These are phyloP conservation scores for Embidobia sp. DNA, from an alignment of 2,888 invertebrate species.

Conservation along the genomic window DNA sequence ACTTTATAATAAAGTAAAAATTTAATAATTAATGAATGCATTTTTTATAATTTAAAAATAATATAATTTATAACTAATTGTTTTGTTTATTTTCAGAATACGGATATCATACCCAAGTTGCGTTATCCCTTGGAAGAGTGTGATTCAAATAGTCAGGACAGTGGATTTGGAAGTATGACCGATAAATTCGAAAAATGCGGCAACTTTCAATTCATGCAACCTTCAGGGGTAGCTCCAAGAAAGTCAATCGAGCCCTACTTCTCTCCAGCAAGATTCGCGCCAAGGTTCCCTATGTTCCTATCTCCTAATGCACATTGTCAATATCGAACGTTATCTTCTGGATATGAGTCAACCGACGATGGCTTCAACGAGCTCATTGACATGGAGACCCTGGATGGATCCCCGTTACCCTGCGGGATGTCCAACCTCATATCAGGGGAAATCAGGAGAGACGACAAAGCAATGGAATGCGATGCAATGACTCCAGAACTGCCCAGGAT, in stretches of 20 bases:
- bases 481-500: slow-evolving; percentile 80
- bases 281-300: slow-evolving; percentile 66
- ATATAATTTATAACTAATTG: neutral
- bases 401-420: slow-evolving; percentile 83
- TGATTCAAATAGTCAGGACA: slow-evolving; percentile 84
- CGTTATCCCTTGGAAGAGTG: slow-evolving; percentile 82
- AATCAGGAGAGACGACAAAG: slow-evolving; percentile 74
- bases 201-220: slow-evolving; percentile 80
- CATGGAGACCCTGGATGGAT: slow-evolving; percentile 83
- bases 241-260: slow-evolving; percentile 76
- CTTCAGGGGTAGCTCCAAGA: slow-evolving; percentile 79
- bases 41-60: no score
- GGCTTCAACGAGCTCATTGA: slow-evolving; percentile 86
- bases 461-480: slow-evolving; percentile 76
- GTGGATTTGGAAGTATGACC: slow-evolving; percentile 82
- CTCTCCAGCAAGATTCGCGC: slow-evolving; percentile 78
- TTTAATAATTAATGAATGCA: no score
- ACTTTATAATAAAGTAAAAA: slow-evolving; percentile 6
- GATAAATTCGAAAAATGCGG: slow-evolving; percentile 70
- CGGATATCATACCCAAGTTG: slow-evolving; percentile 62
- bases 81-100: slow-evolving; percentile 59
- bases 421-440: slow-evolving; percentile 84
- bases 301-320: slow-evolving; percentile 72
- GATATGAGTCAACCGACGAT: slow-evolving; percentile 85
- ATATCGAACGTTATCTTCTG: slow-evolving; percentile 83